Evolutionary conservation across 2,888 invertebrate species (phyloP).

Genomic region (Mechanitis messenoides): DNA sequence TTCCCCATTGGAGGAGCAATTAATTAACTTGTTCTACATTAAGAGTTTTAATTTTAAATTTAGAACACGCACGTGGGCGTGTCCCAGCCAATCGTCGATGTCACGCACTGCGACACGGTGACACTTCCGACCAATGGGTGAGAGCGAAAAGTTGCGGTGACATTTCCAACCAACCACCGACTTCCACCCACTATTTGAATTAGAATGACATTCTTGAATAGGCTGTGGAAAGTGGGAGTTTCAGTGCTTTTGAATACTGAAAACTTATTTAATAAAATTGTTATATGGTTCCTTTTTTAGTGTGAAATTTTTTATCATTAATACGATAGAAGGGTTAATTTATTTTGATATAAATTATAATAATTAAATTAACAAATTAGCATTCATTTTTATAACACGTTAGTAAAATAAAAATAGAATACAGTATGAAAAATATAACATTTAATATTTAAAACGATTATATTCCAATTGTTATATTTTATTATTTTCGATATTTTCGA

Average conservation of each 20-base stretch:
- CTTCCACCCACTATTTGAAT: slow-evolving; percentile 46
- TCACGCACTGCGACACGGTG: slow-evolving; percentile 69
- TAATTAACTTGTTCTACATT: slow-evolving; percentile 5
- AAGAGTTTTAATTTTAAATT: slow-evolving; percentile 35
- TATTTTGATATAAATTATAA: too few species aligned
- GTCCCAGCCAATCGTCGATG: slow-evolving; percentile 59
- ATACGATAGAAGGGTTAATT: too few species aligned
- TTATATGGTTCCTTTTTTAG: too few species aligned
- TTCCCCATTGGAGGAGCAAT: slow-evolving; percentile 7
- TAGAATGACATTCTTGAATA: slow-evolving; percentile 19
- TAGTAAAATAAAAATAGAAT: too few species aligned
- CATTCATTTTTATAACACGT: too few species aligned
- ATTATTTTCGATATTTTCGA: too few species aligned
- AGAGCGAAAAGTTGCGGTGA: slow-evolving; percentile 50
- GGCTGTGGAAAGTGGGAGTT: slow-evolving; percentile 17
- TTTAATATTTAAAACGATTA: too few species aligned
- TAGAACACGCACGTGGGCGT: slow-evolving; percentile 50
- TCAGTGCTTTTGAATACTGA: slow-evolving; percentile 3
- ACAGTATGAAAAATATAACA: too few species aligned
- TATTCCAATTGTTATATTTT: too few species aligned
- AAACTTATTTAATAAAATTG: slow-evolving; percentile 11
- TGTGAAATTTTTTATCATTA: too few species aligned
- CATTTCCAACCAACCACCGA: slow-evolving; percentile 58
- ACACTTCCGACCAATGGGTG: slow-evolving; percentile 65
- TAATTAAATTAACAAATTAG: too few species aligned